Percentiles rank a stretch among this genome's conserved stretches.
phyloP scores from a whole-genome alignment of 2,113 vertebrate genomes.

The Poeciliopsis occidentalis region DNA sequence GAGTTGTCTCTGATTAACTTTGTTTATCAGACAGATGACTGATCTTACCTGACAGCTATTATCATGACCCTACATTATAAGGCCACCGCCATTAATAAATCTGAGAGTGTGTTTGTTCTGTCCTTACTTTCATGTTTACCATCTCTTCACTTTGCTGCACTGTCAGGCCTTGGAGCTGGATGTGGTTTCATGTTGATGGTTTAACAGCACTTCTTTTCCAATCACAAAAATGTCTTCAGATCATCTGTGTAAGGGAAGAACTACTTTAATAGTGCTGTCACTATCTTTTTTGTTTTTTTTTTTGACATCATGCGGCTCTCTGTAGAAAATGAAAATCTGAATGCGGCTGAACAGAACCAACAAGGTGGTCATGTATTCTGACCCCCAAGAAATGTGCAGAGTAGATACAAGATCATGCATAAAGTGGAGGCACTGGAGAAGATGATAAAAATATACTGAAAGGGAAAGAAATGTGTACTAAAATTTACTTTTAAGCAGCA shows the following conservation, averaged over 20 bases:
- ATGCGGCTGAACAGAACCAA: slow-evolving; percentile 35
- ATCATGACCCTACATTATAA: slow-evolving; percentile 31
- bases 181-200: not conserved
- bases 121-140: slow-evolving; percentile 37
- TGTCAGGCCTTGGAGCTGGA: slow-evolving; percentile 23
- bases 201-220: slow-evolving; percentile 13
- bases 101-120: slow-evolving; percentile 10
- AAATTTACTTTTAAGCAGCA: not conserved
- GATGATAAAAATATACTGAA: not conserved
- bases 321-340: slow-evolving; percentile 7
- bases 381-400: slow-evolving; percentile 33
- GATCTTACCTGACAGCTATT: slow-evolving; percentile 56
- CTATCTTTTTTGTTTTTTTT: not conserved
- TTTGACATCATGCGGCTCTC: slow-evolving; percentile 17
- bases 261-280: slow-evolving; percentile 10
- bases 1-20: slow-evolving; percentile 55
- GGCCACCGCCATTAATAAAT: slow-evolving; percentile 28
- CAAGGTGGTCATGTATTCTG: slow-evolving; percentile 26
- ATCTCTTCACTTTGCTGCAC: not conserved
- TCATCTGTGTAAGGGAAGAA: slow-evolving; percentile 21
- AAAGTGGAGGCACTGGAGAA: slow-evolving; percentile 5
- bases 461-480: not conserved
- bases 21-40: slow-evolving; percentile 49
- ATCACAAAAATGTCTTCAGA: slow-evolving; percentile 14
- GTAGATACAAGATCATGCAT: slow-evolving; percentile 15